Evolutionary conservation across 1,140 invertebrate species (phyloP), one percentile per base, ranked within the genome.

Genomic region (Reticulitermes speratus): DNA sequence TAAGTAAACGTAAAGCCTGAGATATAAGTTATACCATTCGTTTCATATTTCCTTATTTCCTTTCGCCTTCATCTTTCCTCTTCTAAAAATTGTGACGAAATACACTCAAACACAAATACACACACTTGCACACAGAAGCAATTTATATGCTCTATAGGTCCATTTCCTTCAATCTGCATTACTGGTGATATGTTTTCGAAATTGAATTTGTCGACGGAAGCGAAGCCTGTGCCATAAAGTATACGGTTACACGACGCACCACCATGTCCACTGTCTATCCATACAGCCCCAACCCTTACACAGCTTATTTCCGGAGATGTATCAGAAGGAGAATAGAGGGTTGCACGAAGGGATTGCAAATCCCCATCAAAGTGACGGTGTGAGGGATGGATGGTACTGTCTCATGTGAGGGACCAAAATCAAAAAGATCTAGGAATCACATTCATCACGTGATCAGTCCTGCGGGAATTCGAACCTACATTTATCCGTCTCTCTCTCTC

Each of bases 151-250:
- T 30, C 65, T 75, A 6, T 12, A 75, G 65, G n/a, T 75, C n/a
- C 65, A 75, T 75, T 75, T 75, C 65, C 65, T 75, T 75, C 65
- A 75, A 75, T 75, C n/a, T 75, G 65, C n/a, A 75, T 75, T 75
- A 75, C 8, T 30, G 30, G 65, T 75, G 65, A 75, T 75, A 75
- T 25, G n/a, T n/a, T 75, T 75, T 75, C 65, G n/a, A 30, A 75
- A 75, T 75, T 75, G 65, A 75, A 75, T 75, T 30, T 14, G 25
- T n/a, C 25, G 65, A 75, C 65, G 65, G 65, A 75, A 75, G 65
- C 25, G 65, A 30, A 75, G 25, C 5, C n/a, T 75, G 65, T 14
- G 65, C n/a, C n/a, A 16, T 11, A 8, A 30, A 30, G 7, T 23
- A n/a, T 65, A 23, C 14, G 25, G 25, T 75, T 12, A 9, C 7